Evolutionary conservation across 2,888 invertebrate species (phyloP).

Genomic region (Lasioglossum lativentre): DNA sequence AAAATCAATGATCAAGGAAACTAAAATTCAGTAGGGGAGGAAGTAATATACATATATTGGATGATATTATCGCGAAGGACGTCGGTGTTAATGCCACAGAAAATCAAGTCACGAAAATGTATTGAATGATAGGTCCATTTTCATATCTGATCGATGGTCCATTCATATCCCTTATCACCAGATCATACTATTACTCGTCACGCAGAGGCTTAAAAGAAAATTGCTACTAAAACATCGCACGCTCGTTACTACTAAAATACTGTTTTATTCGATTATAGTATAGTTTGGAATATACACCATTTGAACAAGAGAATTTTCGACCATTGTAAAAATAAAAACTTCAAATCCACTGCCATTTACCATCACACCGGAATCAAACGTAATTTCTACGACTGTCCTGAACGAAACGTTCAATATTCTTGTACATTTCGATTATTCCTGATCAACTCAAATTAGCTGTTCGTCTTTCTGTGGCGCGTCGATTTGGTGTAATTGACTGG

Average conservation of each 20-base stretch:
- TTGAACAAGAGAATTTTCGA: neutral
- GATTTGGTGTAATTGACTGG: slow-evolving; percentile 64
- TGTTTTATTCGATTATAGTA: slow-evolving; percentile 53
- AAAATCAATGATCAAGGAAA: neutral
- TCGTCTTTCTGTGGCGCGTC: slow-evolving; percentile 32
- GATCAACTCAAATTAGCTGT: slow-evolving; percentile 17
- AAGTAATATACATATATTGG: neutral
- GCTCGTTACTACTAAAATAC: slow-evolving; percentile 62
- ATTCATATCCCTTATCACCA: neutral
- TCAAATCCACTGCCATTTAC: neutral
- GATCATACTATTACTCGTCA: neutral
- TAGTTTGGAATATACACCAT: slow-evolving; percentile 9
- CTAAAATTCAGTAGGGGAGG: neutral
- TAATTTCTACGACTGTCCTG: neutral
- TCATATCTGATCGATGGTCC: neutral
- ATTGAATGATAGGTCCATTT: neutral
- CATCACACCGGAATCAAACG: neutral
- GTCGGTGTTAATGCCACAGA: neutral
- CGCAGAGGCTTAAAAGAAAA: neutral
- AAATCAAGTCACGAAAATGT: neutral
- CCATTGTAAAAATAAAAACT: slow-evolving; percentile 64
- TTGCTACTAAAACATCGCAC: neutral
- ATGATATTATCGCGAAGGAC: neutral
- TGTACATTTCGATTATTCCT: neutral
- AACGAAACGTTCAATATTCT: neutral